Evolutionary conservation across 1,140 invertebrate genomes (phyloP), one percentile per base, ranked within the genome.

Genomic region (Lasioglossum albipes): DNA sequence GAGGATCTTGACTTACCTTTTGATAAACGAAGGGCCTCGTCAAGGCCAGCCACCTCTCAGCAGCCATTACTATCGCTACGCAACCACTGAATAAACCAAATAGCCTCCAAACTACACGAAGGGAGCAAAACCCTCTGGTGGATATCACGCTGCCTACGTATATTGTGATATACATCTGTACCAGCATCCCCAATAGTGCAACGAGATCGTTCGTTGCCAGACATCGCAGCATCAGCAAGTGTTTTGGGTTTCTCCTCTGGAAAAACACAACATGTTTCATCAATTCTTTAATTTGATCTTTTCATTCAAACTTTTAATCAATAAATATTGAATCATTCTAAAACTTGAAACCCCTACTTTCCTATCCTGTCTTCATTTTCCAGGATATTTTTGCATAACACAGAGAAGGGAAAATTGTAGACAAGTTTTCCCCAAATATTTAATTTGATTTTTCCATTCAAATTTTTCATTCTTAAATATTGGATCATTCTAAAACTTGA

Each of bases 21-120:
- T 97, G 97, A 92, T 97, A 98, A 75, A 97, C 94, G 89, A 98
- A 98, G n/a, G 97, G 97, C 82, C 96, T 95, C 0, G 97, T 97
- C 69, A 98, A 94, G 5, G 97, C 97, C 81, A 97, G 94, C 95
- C 96, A 98, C 76, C 97, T 94, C 91, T 98, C 97, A 22, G 96
- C 94, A 2, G 97, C 97, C 97, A 98, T 98, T 7, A 97, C 96
- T 86, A 97, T 95, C 20, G 97, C 96, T 62, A 98, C 97, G 91
- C 96, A 97, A 9, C 97, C 97, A 31, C 97, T 97, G 74, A 97
- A 97, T 2, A 98, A 94, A 10, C 97, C 97, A 91, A 98, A 97
- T 64, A 96, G 95, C 22, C 97, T 94, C 92, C 97, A 95, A 10
- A 97, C 91, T 2, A 97, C 96, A 64, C 96, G 94, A 36, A 95